Evolutionary conservation across 2,888 invertebrate species (phyloP), one percentile per base, ranked within the genome.

Genomic region (Stratiomys singularior): DNA sequence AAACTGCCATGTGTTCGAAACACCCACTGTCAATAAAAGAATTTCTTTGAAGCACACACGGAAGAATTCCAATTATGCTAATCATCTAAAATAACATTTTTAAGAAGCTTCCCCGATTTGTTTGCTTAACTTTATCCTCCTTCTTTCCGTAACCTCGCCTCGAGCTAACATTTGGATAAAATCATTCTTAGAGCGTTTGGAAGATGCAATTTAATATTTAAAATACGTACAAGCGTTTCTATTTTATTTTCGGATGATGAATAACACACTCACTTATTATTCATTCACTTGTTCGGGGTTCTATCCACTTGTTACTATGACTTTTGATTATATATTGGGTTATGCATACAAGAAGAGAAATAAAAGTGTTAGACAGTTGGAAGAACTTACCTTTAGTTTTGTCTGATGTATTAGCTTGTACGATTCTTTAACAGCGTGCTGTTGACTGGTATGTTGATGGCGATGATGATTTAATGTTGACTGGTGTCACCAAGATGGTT

Each of bases 21-120:
- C 58, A 23, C 58, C 58, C 23, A 60, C 58, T 7, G 23, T 60
- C 25, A 23, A 18, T 2, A 60, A 25, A 18, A 60, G 9, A 9
- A 13, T 67, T 67, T 37, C 67, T 21, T 44, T 44, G 1, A 37
- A 64, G 28, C 64, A 11, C 28, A 67, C 23, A 21, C 15, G n/a
- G 13, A 4, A 60, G 64, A 30, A 18, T 18, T 67, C 44, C 25
- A 37, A 67, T 67, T 67, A 67, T 67, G 67, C 67, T 67, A 67
- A 44, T 67, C 67, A 67, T 30, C n/a, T 11, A 67, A 28, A 67
- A 67, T 67, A 67, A 67, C 44, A 67, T 44, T 67, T 30, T 67
- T n/a, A 44, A 44, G 67, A 67, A 67, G 44, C 44, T 44, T 25
- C 58, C 4, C 23, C 58, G 52, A 23, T 18, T 52, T 52, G 13